These are phyloP conservation scores for Remorina albescens DNA, from an alignment of 2,797 vertebrate genomes.

Conservation along the genomic window DNA sequence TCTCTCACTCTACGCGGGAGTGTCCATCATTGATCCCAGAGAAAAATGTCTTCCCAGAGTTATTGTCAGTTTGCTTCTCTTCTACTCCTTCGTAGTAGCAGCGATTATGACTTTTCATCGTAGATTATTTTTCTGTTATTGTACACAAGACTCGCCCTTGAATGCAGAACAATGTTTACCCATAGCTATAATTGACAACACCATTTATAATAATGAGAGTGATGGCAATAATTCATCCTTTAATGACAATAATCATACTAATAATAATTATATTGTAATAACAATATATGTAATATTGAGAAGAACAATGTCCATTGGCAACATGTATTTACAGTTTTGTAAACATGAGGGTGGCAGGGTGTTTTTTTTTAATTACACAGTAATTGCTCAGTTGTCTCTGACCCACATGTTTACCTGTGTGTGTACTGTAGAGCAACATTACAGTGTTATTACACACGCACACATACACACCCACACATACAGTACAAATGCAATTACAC, in stretches of 20 bases:
- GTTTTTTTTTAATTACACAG: slow-evolving; percentile 85
- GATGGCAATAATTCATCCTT: slow-evolving; percentile 75
- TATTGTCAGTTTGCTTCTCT: slow-evolving; percentile 56
- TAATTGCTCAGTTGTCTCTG: slow-evolving; percentile 85
- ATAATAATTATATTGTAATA: slow-evolving; percentile 80
- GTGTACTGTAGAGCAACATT: slow-evolving; percentile 71
- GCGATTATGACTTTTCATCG: slow-evolving; percentile 74
- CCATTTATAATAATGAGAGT: slow-evolving; percentile 71
- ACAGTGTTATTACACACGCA: slow-evolving; percentile 64
- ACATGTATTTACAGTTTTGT: slow-evolving; percentile 84
- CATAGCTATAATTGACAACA: slow-evolving; percentile 79
- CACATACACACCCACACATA: slow-evolving; percentile 24
- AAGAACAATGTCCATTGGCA: slow-evolving; percentile 80
- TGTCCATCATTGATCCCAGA: slow-evolving; percentile 65
- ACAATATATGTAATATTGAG: slow-evolving; percentile 85
- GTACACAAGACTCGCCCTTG: slow-evolving; percentile 75
- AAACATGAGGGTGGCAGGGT: slow-evolving; percentile 78
- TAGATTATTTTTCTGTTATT: slow-evolving; percentile 60
- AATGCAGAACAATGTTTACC: slow-evolving; percentile 78
- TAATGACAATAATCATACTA: slow-evolving; percentile 81
- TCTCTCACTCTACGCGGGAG: slow-evolving; percentile 53
- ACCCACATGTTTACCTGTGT: slow-evolving; percentile 79
- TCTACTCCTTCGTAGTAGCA: slow-evolving; percentile 78
- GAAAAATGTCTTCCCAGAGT: slow-evolving; percentile 71
- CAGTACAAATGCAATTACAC: slow-evolving; percentile 43